Evolutionary conservation across 2,888 invertebrate species (phyloP).

Genomic region (Micoletzkya japonica): DNA sequence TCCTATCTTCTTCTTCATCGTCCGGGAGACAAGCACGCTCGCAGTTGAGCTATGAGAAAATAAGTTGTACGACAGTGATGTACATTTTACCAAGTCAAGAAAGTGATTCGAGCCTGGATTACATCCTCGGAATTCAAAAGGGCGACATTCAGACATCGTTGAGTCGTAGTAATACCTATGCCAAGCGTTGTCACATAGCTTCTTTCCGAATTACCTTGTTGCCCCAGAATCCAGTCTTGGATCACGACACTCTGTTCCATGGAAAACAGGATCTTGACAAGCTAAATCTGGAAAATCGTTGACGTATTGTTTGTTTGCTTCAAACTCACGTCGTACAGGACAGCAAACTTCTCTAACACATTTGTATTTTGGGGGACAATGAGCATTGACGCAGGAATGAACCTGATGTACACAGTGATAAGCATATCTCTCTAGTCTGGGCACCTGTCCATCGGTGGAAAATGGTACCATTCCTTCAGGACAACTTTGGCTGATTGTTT

Average conservation of each 20-base stretch:
- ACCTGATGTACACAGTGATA: background rate
- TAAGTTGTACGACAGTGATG: background rate
- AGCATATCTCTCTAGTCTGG: background rate
- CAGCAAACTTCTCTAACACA: conserved; percentile 33
- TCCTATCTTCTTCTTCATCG: conserved; percentile 2
- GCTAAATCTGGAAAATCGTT: conserved; percentile 25
- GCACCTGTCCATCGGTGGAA: conserved; percentile 32
- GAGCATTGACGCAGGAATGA: conserved; percentile 15
- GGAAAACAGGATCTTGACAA: conserved; percentile 30
- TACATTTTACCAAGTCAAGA: conserved; percentile 7
- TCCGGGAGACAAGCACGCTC: conserved; percentile 8
- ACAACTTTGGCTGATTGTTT: too few relatives aligned
- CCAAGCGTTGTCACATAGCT: too few relatives aligned
- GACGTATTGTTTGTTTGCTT: background rate
- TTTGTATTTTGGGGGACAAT: conserved; percentile 33
- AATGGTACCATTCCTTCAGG: conserved; percentile 31
- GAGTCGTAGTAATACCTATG: conserved; percentile 44
- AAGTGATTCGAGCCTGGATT: conserved; percentile 44
- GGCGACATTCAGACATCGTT: conserved; percentile 35
- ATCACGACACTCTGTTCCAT: conserved; percentile 32
- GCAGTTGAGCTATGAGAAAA: background rate
- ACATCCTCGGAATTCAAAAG: conserved; percentile 36
- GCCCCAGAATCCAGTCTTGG: background rate
- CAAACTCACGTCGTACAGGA: conserved; percentile 24
- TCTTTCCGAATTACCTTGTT: too few relatives aligned